Evolutionary conservation across 2,113 vertebrate species (phyloP), one percentile per base, ranked within the genome.

Genomic region (Sinocyclocheilus rhinocerous): DNA sequence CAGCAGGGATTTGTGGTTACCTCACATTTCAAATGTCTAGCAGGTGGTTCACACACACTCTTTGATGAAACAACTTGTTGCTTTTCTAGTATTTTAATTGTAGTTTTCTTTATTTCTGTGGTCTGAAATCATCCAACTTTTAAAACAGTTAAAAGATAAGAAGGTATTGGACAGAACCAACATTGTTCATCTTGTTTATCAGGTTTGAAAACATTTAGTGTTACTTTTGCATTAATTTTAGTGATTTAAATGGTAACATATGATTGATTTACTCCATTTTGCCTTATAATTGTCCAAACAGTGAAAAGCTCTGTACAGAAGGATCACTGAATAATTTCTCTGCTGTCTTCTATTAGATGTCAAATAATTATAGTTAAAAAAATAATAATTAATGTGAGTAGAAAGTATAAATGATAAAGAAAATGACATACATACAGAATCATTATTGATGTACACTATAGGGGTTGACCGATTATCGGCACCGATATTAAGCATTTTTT

Each of bases 31-130:
- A 82, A 9, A 79, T 73, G 83, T 73, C 45, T 70, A 59, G 88
- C 88, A 89, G 86, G 88, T 89, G 88, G 63, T 73, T 83, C 48
- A 39, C 50, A 73, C 50, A 26, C 69, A 0, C 33, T 73, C 18
- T 48, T 24, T 70, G 63, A 33, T 67, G 18, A 63, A 61, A 24
- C 20, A n/a, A 72, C 39, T 39, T 72, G 7, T 22, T 4, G 33
- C 8, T 67, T 81, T 67, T 78, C 26, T 33, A 57, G 33, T 15
- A 5, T 29, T 67, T 16, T 24, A 8, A 18, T 67, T 81, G 16
- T 3, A 81, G 42, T 48, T 63, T 15, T 20, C 39, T 81, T 3
- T 80, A 2, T 42, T 16, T 45, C 12, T 80, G 18, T 33, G 76
- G 1, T 55, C 16, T 55, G 24, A 77, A 77, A 29, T 16, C 8